phyloP scores from a whole-genome alignment of 2,797 vertebrate species.

The Bradypodion pumilum region DNA sequence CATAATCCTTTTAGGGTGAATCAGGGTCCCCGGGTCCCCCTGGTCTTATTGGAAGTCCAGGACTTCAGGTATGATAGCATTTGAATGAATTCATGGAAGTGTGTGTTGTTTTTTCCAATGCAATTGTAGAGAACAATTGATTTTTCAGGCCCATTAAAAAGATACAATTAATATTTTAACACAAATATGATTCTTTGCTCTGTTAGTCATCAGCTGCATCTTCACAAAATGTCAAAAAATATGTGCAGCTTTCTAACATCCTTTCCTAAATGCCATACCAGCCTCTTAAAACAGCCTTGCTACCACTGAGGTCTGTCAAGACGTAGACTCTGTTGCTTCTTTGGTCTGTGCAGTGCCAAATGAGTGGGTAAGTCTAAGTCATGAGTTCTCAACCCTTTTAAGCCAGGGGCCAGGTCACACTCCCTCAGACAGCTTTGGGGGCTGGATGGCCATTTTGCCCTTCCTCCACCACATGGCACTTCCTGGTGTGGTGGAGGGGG shows the following conservation, averaged over 20 bases:
- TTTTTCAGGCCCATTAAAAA: not conserved
- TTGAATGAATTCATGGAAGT: not conserved
- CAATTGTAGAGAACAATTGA: not conserved
- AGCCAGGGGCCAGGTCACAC: no score
- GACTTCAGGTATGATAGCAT: constrained; percentile 78
- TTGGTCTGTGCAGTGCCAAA: not conserved
- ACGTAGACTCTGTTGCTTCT: not conserved
- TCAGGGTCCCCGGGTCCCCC: constrained; percentile 84
- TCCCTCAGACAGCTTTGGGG: no score
- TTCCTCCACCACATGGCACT: no score
- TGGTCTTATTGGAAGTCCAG: constrained; percentile 84
- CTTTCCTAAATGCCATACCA: not conserved
- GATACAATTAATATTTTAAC: not conserved
- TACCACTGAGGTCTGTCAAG: not conserved
- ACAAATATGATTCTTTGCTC: not conserved
- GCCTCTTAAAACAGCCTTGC: not conserved
- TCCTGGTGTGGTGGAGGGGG: no score
- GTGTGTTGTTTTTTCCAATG: not conserved
- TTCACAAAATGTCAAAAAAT: not conserved
- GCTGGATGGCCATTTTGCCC: no score
- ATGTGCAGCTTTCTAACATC: not conserved
- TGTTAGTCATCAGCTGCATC: not conserved
- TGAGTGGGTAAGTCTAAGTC: not conserved
- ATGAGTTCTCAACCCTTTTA: no score
- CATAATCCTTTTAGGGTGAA: constrained; percentile 71